A percentile compares a stretch with the other conserved stretches of the same genome.
Conservation (phyloP, 2,113 vertebrate species). For the Poecilia latipinna region DNA sequence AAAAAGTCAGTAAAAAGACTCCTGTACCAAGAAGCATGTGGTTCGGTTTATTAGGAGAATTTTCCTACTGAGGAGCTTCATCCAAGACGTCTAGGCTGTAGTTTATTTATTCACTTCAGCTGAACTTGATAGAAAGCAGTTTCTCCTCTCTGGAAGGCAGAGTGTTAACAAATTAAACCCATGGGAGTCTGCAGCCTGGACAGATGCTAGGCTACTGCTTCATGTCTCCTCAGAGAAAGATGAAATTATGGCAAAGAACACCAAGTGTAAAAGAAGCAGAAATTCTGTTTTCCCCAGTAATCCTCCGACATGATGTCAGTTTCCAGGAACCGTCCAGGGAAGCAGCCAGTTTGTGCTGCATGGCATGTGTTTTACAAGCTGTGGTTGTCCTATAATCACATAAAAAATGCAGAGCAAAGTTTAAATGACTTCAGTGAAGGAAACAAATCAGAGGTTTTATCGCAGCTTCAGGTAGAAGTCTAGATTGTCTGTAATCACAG, state of each 20-base stretch:
- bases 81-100: conserved; percentile 2
- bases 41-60: conserved; percentile 14
- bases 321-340: conserved; percentile 2
- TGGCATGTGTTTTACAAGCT: conserved; percentile 13
- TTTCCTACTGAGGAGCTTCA: conserved; percentile 18
- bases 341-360: neutral
- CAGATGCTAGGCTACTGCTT: conserved; percentile 3
- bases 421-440: neutral
- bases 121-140: conserved; percentile 3
- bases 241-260: neutral
- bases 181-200: conserved; percentile 22
- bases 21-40: conserved; percentile 9
- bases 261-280: conserved; percentile 3
- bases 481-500: conserved; percentile 34
- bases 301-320: neutral
- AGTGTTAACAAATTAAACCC: conserved; percentile 31
- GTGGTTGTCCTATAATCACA: conserved; percentile 15
- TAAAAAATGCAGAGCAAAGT: neutral
- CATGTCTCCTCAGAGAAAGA: neutral
- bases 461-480: neutral
- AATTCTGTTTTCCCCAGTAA: conserved; percentile 10
- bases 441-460: conserved; percentile 9
- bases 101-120: conserved; percentile 5
- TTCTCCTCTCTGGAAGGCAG: conserved; percentile 17
- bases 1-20: neutral